Base-by-base conservation (phyloP, 2,797 vertebrate species). In the Miichthys miiuy region DNA sequence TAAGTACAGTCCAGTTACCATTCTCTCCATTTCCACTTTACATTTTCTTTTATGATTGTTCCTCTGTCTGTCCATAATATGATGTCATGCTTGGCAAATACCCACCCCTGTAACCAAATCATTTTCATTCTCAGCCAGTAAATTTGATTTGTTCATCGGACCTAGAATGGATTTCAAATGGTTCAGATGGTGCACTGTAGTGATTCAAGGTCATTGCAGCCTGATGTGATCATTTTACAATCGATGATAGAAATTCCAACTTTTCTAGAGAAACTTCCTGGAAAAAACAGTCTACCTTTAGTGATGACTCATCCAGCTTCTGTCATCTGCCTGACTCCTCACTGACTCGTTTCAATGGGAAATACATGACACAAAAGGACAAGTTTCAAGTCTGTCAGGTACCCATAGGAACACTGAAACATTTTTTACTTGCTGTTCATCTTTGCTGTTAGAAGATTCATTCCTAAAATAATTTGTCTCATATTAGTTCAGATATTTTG, bases 61-160 rank as follows among this genome's bases (percentile, higher is more conserved):
- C 55, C 76, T 47, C 46, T 50, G 58, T 79, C 51, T 71, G 21
- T 48, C 47, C 25, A 38, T 72, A 80, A 80, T 48, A 75, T 63
- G 51, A 85, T 70, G 67, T 77, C 69, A 72, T 75, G 54, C 56
- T 58, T 47, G 27, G 61, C 44, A 71, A 75, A 66, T 72, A 62
- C 57, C 64, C 77, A 25, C 61, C 65, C 70, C 56, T 80, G 51
- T 89, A 88, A 87, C 81, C 68, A 17, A 86, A 87, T 90, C 42
- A 75, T 71, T 85, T 81, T 88, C 64, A 87, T 87, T 77, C 70
- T 73, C 72, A 55, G 71, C 47, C 57, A 41, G 48, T 60, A 82
- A 81, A 92, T 88, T 75, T 9, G 42, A 88, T 90, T 88, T 88
- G 69, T 47, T 70, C 66, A 11, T 75, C 11, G 34, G 55, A 61